These are phyloP conservation scores for Lepidurus couesii DNA, from an alignment of 1,140 invertebrate species.

Conservation along the genomic window DNA sequence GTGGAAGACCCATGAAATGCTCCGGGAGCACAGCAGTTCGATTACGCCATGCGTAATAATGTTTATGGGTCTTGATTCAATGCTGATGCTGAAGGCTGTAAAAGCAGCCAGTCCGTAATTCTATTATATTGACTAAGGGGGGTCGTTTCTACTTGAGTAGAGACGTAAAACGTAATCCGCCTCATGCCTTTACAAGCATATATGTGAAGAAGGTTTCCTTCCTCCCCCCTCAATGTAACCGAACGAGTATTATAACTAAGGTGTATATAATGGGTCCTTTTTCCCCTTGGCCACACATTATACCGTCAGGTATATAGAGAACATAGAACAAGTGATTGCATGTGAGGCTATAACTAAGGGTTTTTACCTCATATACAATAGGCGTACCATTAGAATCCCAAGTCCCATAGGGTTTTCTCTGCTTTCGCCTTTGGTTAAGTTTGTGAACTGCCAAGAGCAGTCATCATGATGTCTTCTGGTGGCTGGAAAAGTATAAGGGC, in stretches of 20 bases:
- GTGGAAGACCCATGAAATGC: background rate
- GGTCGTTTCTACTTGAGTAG: background rate
- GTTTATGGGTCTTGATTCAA: background rate
- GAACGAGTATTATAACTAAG: background rate
- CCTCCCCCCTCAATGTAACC: background rate
- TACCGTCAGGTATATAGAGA: conserved; percentile 11
- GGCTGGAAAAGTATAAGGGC: conserved; percentile 9
- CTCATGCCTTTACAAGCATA: background rate
- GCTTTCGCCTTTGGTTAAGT: background rate
- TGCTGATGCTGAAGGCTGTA: background rate
- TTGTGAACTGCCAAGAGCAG: conserved; percentile 3
- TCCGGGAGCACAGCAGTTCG: background rate
- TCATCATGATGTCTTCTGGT: conserved; percentile 16
- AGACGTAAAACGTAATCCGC: conserved; percentile 1
- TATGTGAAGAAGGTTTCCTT: background rate
- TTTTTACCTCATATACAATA: conserved; percentile 7
- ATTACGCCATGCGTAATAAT: conserved; percentile 10
- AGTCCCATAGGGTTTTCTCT: conserved; percentile 11
- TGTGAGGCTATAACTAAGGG: conserved; percentile 14
- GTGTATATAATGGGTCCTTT: background rate
- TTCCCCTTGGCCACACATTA: conserved; percentile 18
- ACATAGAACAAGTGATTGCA: conserved; percentile 11
- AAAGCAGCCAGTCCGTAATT: background rate
- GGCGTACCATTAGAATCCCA: background rate
- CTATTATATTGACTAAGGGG: background rate